A percentile compares a stretch with the other conserved stretches of the same genome.
These are phyloP conservation scores for Chitala chitala DNA, from an alignment of 2,113 vertebrate species.

Conservation along the genomic window DNA sequence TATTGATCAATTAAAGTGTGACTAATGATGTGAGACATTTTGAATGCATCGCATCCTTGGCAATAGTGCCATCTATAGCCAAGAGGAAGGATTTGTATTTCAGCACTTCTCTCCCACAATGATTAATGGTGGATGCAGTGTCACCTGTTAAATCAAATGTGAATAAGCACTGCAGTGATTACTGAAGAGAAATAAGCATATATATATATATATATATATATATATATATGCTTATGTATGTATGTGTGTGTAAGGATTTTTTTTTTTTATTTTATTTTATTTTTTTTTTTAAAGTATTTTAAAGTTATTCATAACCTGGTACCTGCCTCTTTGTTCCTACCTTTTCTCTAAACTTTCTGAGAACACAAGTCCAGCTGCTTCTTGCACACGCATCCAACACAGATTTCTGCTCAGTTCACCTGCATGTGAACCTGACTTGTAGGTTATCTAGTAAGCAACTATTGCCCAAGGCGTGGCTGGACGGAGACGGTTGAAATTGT, in stretches of 20 bases:
- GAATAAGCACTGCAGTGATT: no score
- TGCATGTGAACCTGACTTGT: neutral
- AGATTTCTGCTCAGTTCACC: neutral
- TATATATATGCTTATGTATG: no score
- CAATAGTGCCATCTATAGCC: constrained; percentile 69
- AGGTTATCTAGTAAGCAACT: neutral
- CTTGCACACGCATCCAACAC: no score
- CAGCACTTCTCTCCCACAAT: neutral
- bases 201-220: no score
- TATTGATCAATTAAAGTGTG: constrained; percentile 47
- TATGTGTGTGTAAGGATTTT: no score
- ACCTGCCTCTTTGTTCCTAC: neutral
- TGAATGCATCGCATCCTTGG: constrained; percentile 38
- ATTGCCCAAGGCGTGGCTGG: neutral
- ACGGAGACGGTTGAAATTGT: neutral
- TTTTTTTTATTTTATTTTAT: no score
- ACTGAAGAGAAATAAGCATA: no score
- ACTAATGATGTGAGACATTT: constrained; percentile 31
- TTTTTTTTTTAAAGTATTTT: no score
- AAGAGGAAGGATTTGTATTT: constrained; percentile 39
- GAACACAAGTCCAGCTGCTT: no score
- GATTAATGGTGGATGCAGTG: neutral
- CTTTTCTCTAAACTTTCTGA: neutral
- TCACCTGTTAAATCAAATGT: no score
- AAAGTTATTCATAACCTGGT: neutral